Conservation (phyloP, 2,113 vertebrate species). For the Labeo rohita region DNA sequence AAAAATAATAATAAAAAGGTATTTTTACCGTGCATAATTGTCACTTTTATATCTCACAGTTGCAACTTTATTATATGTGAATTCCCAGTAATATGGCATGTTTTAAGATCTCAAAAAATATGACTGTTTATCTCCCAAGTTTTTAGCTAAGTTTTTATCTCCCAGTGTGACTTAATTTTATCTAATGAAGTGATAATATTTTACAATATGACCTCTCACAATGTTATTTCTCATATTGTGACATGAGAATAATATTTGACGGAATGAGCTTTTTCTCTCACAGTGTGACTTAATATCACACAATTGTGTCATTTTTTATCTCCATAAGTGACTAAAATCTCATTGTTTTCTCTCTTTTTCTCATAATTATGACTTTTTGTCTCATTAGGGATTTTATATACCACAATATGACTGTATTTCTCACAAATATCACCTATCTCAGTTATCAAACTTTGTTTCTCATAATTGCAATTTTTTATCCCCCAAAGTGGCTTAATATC, state of each 20-base stretch:
- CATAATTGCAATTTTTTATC: not conserved
- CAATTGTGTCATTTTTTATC: not conserved
- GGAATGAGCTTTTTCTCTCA: not conserved
- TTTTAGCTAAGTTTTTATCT: not conserved
- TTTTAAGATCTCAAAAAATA: not conserved
- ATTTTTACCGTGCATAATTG: not conserved
- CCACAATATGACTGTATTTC: too few species aligned
- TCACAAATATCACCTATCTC: too few species aligned
- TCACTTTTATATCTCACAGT: not conserved
- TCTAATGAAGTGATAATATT: not conserved
- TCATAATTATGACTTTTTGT: too few species aligned
- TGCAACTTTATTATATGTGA: not conserved
- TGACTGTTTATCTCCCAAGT: not conserved
- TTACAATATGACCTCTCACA: not conserved
- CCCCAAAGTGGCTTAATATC: not conserved
- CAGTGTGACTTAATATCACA: not conserved
- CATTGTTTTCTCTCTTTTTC: too few species aligned
- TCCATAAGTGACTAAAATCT: not conserved
- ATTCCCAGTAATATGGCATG: not conserved
- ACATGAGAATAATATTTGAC: not conserved
- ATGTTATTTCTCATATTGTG: not conserved
- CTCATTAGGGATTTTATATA: too few species aligned
- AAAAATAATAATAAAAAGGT: not conserved
- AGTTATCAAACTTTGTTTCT: too few species aligned
- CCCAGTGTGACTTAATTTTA: not conserved